These are phyloP conservation scores for Agrochola lota DNA, from an alignment of 2,888 invertebrate genomes.

Conservation along the genomic window DNA sequence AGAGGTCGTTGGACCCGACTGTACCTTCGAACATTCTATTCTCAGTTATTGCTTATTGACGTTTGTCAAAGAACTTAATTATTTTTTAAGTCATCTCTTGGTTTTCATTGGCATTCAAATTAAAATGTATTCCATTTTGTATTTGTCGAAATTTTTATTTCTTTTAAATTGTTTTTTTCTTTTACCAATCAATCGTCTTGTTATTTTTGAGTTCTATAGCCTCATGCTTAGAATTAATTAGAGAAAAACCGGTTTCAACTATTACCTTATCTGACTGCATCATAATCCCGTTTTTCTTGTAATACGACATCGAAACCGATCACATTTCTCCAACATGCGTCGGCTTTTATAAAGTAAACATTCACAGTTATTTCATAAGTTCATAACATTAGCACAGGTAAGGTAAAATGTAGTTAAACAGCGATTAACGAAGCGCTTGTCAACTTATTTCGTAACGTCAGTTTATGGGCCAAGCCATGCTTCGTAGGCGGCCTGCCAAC, in stretches of 20 bases:
- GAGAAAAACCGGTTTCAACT: slow-evolving; percentile 40
- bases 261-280: slow-evolving; percentile 32
- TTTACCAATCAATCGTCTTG: slow-evolving; percentile 27
- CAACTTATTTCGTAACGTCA: slow-evolving; percentile 59
- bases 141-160: slow-evolving; percentile 17
- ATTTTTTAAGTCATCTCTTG: slow-evolving; percentile 10
- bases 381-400: slow-evolving; percentile 36
- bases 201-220: slow-evolving; percentile 5
- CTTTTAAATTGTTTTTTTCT: not conserved
- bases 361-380: slow-evolving; percentile 23
- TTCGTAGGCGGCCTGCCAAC: slow-evolving; percentile 58
- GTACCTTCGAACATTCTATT: slow-evolving; percentile 54
- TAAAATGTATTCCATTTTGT: slow-evolving; percentile 7
- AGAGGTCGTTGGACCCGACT: slow-evolving; percentile 71
- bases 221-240: slow-evolving; percentile 29
- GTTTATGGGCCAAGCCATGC: slow-evolving; percentile 57
- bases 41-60: slow-evolving; percentile 26
- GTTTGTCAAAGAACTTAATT: slow-evolving; percentile 45
- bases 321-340: slow-evolving; percentile 25
- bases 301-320: slow-evolving; percentile 2
- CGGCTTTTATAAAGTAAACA: slow-evolving; percentile 16
- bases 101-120: slow-evolving; percentile 23
- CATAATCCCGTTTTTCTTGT: slow-evolving; percentile 47
- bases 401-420: slow-evolving; percentile 38
- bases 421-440: slow-evolving; percentile 49